phyloP scores from a whole-genome alignment of 2,888 invertebrate species.

The Gortyna flavago region DNA sequence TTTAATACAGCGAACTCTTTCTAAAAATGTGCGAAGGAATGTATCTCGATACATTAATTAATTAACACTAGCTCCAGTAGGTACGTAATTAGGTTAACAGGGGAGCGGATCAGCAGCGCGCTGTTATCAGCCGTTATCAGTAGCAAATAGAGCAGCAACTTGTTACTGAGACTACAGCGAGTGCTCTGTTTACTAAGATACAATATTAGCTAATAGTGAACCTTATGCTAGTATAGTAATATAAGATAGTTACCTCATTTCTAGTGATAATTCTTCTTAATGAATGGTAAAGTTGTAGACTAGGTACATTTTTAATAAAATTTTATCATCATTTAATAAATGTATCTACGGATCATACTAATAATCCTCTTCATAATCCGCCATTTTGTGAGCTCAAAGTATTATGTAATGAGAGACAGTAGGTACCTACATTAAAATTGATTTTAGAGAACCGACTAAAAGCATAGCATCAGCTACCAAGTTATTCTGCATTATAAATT shows the following conservation, averaged over 20 bases:
- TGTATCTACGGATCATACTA: not conserved
- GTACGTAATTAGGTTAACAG: conserved; percentile 36
- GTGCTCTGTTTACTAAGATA: conserved; percentile 27
- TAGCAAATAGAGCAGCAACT: conserved; percentile 44
- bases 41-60: not conserved
- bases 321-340: too few species aligned
- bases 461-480: not conserved
- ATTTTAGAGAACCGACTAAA: not conserved
- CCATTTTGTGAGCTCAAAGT: not conserved
- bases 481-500: not conserved
- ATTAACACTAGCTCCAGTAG: not conserved
- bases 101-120: conserved; percentile 23
- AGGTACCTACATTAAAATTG: not conserved
- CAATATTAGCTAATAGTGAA: not conserved
- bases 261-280: not conserved
- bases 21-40: not conserved
- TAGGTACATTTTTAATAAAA: too few species aligned
- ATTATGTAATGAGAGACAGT: not conserved
- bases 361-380: not conserved
- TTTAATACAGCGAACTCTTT: not conserved
- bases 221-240: too few species aligned
- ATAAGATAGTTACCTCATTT: not conserved
- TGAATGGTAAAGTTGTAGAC: not conserved
- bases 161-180: conserved; percentile 18
- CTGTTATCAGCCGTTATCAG: conserved; percentile 47